Base-by-base conservation (phyloP, 2,888 invertebrate species). In the Lagria hirta region DNA sequence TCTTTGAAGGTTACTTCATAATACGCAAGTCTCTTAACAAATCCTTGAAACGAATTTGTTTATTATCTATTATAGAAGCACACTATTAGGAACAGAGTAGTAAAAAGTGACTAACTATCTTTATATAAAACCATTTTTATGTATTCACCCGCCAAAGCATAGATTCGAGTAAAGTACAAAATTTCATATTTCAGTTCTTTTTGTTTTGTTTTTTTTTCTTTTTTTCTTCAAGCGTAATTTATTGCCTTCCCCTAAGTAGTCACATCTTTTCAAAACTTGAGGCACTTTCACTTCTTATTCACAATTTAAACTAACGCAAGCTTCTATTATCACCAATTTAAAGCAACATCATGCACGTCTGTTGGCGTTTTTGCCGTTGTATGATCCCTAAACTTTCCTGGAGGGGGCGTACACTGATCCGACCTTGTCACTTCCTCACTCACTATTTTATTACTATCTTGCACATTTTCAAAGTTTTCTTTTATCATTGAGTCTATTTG, bases 321-420 rank as follows among this genome's bases (percentile, higher is more conserved):
- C 23, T 50, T 53, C 74, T 75, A 7, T 8, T 29, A 16, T 24
- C 22, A 23, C 10, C 28, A 20, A 14, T 28, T 14, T 37, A 86
- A 75, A 88, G 86, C 83, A 55, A 91, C 83, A 72, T 91, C 88
- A 60, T 88, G 80, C 60, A 90, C 85, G 71, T 92, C 91, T 60
- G 89, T 90, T 59, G 90, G 88, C 37, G 89, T 88, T 57, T 83
- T 82, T 57, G 89, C 85, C 71, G 83, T 84, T 71, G 80, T 82
- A 73, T 83, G 83, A 54, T 81, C 80, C 69, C 71, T 60, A 30
- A 75, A 66, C 60, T 76, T 77, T 49, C 72, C 73, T 50, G 69
- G 69, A 50, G 71, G 69, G 10, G 57, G 62, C 24, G 66, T 66
- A 49, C 62, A 60, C 49, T 66, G 64, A 28, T 61, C 64, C 21